These are phyloP conservation scores for Streptopelia turtur DNA, from an alignment of 2,797 vertebrate species.

Conservation along the genomic window DNA sequence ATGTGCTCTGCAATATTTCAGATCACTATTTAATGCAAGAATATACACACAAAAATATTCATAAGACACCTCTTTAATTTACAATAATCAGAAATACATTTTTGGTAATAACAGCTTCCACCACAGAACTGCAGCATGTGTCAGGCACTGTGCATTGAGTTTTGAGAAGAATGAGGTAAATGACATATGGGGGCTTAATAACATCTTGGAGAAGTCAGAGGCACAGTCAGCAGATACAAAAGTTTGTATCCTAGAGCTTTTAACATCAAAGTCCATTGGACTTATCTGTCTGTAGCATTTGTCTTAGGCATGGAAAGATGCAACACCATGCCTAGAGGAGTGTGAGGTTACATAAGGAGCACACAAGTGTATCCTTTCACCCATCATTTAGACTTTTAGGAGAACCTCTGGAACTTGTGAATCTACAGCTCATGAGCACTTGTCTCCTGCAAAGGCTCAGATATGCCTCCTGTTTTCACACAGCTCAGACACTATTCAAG, in stretches of 20 bases:
- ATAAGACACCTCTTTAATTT: neutral
- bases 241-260: slow-evolving; percentile 22
- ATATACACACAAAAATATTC: neutral
- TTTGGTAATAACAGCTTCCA: neutral
- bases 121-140: neutral
- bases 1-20: neutral
- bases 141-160: neutral
- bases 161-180: neutral
- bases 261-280: neutral
- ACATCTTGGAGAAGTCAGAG: slow-evolving; percentile 36
- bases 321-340: neutral
- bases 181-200: slow-evolving; percentile 40
- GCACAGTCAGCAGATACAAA: slow-evolving; percentile 35
- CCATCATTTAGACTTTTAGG: neutral
- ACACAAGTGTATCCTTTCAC: neutral
- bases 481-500: neutral
- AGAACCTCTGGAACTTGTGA: neutral
- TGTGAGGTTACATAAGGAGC: neutral
- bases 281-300: neutral
- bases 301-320: neutral
- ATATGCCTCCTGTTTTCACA: neutral
- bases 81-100: neutral
- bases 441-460: neutral
- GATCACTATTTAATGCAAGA: neutral
- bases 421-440: neutral